Conservation (phyloP, 2,888 invertebrate species). For the Cryptus viduatorius region DNA sequence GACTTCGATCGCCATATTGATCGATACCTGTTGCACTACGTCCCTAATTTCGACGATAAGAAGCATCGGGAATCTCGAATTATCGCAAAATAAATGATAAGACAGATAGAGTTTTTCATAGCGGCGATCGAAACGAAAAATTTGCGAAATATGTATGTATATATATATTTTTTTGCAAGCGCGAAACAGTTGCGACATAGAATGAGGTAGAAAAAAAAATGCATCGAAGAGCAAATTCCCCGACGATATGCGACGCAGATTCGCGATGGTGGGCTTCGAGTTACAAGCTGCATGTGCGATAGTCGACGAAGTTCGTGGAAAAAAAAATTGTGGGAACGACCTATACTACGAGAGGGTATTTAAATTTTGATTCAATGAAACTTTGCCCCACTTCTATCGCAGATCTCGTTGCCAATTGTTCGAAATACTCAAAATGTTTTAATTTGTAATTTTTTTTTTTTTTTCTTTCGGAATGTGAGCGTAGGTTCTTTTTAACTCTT, state of each 20-base stretch:
- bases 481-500: slow-evolving; percentile 15
- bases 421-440: not conserved
- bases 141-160: not conserved
- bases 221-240: slow-evolving; percentile 76
- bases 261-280: slow-evolving; percentile 36
- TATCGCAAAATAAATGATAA: not conserved
- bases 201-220: slow-evolving; percentile 64
- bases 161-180: slow-evolving; percentile 9
- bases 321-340: slow-evolving; percentile 11
- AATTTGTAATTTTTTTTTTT: not conserved
- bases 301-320: slow-evolving; percentile 8
- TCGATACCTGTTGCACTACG: too few species aligned
- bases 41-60: too few species aligned
- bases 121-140: not conserved
- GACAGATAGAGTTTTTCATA: too few species aligned
- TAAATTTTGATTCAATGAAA: slow-evolving; percentile 52
- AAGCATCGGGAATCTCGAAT: not conserved
- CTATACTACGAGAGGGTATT: slow-evolving; percentile 42
- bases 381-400: slow-evolving; percentile 36
- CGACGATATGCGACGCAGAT: slow-evolving; percentile 71
- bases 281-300: slow-evolving; percentile 47
- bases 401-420: slow-evolving; percentile 15
- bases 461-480: not conserved
- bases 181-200: slow-evolving; percentile 39
- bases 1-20: too few species aligned